Percentiles rank a stretch among this genome's conserved stretches.
Evolutionary conservation across 2,113 vertebrate species (phyloP).

Genomic region (Hippocampus zosterae): DNA sequence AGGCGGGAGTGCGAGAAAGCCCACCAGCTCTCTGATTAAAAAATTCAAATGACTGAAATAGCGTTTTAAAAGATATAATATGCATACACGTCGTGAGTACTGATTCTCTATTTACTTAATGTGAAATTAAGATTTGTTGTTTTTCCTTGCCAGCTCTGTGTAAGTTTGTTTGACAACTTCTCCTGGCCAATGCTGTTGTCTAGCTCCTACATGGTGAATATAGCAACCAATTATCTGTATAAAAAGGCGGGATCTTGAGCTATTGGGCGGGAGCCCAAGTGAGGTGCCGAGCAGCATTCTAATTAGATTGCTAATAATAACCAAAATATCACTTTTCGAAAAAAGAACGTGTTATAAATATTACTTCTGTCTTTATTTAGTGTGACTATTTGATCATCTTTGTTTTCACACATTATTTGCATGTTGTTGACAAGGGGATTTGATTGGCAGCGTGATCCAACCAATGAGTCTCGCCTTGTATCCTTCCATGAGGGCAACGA

Average conservation of each 20-base stretch:
- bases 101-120: too few species aligned
- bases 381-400: conserved; percentile 37
- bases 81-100: too few species aligned
- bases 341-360: background rate
- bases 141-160: too few species aligned
- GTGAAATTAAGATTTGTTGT: too few species aligned
- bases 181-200: background rate
- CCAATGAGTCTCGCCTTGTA: conserved; percentile 13
- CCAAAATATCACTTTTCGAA: too few species aligned
- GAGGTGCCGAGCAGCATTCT: background rate
- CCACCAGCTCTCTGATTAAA: background rate
- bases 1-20: background rate
- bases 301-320: background rate
- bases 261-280: background rate
- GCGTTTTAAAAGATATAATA: too few species aligned
- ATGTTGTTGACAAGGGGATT: conserved; percentile 45
- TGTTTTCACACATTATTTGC: conserved; percentile 46
- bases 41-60: background rate
- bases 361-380: conserved; percentile 27
- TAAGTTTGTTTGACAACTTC: background rate
- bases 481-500: accelerated
- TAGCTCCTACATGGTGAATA: background rate
- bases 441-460: conserved; percentile 12
- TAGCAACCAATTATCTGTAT: background rate
- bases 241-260: background rate